Percentiles rank a stretch among this genome's conserved stretches.
These are phyloP conservation scores for Lasioglossum figueresi DNA, from an alignment of 2,888 invertebrate species.

Conservation along the genomic window DNA sequence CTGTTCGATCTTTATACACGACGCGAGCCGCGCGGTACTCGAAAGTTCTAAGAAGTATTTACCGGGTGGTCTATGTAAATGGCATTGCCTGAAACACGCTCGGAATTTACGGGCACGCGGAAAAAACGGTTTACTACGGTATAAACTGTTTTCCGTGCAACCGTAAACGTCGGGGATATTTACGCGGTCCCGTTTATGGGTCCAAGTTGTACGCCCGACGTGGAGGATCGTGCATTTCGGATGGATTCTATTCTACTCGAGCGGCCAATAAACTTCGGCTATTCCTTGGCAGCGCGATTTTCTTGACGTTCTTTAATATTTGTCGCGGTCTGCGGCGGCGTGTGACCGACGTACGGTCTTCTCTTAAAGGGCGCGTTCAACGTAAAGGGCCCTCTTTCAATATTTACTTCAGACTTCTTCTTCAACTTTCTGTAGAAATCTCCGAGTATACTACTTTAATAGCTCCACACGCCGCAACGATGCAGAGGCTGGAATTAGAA, in stretches of 20 bases:
- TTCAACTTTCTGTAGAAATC: background rate
- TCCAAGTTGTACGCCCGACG: background rate
- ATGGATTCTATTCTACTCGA: background rate
- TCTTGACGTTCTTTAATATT: background rate
- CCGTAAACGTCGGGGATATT: constrained; percentile 8
- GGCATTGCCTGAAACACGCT: background rate
- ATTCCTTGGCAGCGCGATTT: background rate
- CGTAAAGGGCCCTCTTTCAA: background rate
- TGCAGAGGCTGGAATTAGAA: background rate
- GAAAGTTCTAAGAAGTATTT: background rate
- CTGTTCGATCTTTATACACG: background rate
- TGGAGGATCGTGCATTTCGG: background rate
- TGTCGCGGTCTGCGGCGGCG: background rate
- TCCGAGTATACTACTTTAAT: background rate
- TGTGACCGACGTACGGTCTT: background rate
- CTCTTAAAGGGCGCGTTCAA: background rate
- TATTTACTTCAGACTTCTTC: background rate
- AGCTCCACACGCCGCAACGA: background rate
- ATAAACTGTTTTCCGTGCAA: background rate
- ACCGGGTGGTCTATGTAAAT: background rate
- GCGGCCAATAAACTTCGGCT: background rate
- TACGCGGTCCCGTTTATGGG: constrained; percentile 4
- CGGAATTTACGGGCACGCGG: background rate
- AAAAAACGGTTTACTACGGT: constrained; percentile 1
- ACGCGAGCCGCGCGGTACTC: background rate